Conservation (phyloP, 2,797 vertebrate species). For the Microchirus variegatus region DNA sequence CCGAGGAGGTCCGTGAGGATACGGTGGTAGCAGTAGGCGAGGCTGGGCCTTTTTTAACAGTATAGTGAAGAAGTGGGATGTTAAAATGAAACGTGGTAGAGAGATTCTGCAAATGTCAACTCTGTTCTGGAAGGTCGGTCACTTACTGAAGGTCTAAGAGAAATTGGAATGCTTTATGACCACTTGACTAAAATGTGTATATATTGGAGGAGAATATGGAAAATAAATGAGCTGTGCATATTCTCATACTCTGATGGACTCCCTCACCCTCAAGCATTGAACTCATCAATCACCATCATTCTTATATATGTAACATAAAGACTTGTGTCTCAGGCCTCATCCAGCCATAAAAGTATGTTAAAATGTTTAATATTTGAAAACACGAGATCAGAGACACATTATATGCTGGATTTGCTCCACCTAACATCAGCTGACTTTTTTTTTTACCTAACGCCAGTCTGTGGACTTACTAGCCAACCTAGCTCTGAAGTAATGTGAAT, state of each 20-base stretch:
- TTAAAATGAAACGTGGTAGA: not conserved
- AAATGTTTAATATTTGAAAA: slow-evolving; percentile 25
- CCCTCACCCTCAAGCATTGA: not conserved
- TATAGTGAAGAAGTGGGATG: not conserved
- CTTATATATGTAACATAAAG: slow-evolving; percentile 47
- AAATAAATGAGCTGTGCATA: not conserved
- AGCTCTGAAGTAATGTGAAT: slow-evolving; percentile 78
- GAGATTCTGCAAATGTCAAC: not conserved
- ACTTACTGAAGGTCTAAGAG: not conserved
- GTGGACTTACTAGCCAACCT: slow-evolving; percentile 78
- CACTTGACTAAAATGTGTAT: not conserved
- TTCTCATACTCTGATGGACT: not conserved
- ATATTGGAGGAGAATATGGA: not conserved
- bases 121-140: not conserved
- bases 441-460: slow-evolving; percentile 76
- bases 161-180: not conserved
- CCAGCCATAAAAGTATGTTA: slow-evolving; percentile 25
- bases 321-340: slow-evolving; percentile 29
- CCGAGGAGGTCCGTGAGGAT: not conserved
- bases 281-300: not conserved
- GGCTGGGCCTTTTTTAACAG: not conserved
- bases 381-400: slow-evolving; percentile 11
- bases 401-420: slow-evolving; percentile 27
- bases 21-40: not conserved
- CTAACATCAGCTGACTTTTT: slow-evolving; percentile 47